Percentiles rank a stretch among this genome's conserved stretches.
Conservation (phyloP, 2,888 invertebrate species). For the Yponomeuta cagnagella region DNA sequence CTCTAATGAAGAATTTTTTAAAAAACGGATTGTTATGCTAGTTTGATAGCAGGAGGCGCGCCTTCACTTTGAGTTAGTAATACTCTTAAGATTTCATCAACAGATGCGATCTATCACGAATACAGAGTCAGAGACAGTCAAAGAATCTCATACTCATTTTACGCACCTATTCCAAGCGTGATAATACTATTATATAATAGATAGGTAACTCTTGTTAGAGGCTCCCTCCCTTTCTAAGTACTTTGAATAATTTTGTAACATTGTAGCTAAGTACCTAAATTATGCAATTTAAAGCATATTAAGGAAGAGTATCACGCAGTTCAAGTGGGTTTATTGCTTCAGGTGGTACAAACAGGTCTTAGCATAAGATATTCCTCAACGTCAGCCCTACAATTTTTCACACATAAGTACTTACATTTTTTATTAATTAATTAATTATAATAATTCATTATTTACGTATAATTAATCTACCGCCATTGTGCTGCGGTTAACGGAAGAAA, state of each 20-base stretch:
- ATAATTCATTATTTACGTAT: neutral
- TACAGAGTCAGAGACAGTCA: too few relatives aligned
- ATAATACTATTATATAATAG: too few relatives aligned
- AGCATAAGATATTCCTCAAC: too few relatives aligned
- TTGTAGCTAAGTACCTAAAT: neutral
- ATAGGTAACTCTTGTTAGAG: too few relatives aligned
- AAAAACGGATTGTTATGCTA: too few relatives aligned
- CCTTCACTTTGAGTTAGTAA: neutral
- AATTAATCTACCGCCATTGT: neutral
- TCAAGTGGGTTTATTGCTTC: neutral
- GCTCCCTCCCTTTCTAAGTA: neutral
- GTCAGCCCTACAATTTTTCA: too few relatives aligned
- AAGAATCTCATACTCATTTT: too few relatives aligned
- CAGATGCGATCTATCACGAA: neutral
- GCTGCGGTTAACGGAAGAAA: neutral
- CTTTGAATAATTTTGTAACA: neutral
- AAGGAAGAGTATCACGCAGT: neutral
- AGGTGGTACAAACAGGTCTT: too few relatives aligned
- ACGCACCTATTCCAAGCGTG: too few relatives aligned
- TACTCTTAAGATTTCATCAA: neutral
- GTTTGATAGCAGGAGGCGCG: neutral
- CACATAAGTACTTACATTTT: too few relatives aligned
- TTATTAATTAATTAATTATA: too few relatives aligned
- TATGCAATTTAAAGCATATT: neutral
- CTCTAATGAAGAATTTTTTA: too few relatives aligned